These are phyloP conservation scores for Brachyhypopomus occidentalis DNA, from an alignment of 2,113 vertebrate genomes.

Conservation along the genomic window DNA sequence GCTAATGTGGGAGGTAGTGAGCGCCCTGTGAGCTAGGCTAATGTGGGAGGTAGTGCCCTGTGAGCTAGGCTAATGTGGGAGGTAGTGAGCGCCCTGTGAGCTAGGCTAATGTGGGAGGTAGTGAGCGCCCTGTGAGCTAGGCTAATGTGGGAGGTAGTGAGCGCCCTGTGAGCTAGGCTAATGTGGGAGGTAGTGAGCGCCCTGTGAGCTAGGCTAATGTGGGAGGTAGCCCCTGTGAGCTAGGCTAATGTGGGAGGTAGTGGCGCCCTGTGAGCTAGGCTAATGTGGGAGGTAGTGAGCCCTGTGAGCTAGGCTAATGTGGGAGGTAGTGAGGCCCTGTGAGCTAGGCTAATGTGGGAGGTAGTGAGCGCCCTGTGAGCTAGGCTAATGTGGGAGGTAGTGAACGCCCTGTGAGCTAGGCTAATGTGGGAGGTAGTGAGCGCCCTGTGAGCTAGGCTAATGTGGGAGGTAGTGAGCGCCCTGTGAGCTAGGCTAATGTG, in stretches of 20 bases:
- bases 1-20: conserved; percentile 26
- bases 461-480: conserved; percentile 47
- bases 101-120: conserved; percentile 27
- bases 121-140: conserved; percentile 57
- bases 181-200: conserved; percentile 44
- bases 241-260: no score
- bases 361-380: conserved; percentile 57
- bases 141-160: conserved; percentile 26
- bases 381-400: conserved; percentile 25
- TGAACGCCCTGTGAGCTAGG: conserved; percentile 54
- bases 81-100: conserved; percentile 57
- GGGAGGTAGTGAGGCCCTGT: conserved; percentile 51
- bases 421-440: conserved; percentile 39
- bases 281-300: conserved; percentile 34
- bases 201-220: conserved; percentile 53
- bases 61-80: conserved; percentile 45
- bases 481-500: conserved; percentile 51
- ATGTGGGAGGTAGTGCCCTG: conserved; percentile 49
- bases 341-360: conserved; percentile 42
- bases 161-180: conserved; percentile 57
- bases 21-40: conserved; percentile 57
- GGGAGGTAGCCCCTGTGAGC: conserved; percentile 31
- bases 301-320: conserved; percentile 53
- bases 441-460: conserved; percentile 55
- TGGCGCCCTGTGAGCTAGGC: conserved; percentile 58